phyloP scores from a whole-genome alignment of 2,113 vertebrate genomes.

The Muntiacus muntjak region DNA sequence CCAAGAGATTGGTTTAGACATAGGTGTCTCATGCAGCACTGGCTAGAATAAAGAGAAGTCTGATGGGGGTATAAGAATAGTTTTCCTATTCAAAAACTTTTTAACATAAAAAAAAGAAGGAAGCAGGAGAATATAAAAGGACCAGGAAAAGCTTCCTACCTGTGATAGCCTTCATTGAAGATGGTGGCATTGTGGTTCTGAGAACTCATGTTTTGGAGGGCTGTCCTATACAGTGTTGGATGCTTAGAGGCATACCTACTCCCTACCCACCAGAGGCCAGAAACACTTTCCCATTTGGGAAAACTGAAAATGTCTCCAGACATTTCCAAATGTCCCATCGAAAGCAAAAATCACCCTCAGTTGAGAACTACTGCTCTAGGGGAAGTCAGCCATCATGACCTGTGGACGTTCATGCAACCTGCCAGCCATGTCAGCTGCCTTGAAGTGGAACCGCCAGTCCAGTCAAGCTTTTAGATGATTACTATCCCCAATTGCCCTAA shows the following conservation, averaged over 20 bases:
- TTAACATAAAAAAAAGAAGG: not conserved
- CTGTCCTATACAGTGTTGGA: not conserved
- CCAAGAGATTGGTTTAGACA: not conserved
- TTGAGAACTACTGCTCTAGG: not conserved
- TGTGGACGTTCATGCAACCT: not conserved
- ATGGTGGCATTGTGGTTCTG: not conserved
- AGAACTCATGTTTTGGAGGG: not conserved
- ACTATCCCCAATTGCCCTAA: not conserved
- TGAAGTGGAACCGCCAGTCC: not conserved
- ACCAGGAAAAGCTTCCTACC: not conserved
- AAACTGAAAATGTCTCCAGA: not conserved
- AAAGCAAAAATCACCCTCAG: not conserved
- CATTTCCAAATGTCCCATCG: not conserved
- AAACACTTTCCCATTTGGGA: not conserved
- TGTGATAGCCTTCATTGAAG: not conserved
- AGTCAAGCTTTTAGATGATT: not conserved
- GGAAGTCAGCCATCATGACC: not conserved
- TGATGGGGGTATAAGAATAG: not conserved
- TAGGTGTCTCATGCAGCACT: not conserved
- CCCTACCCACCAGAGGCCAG: not conserved
- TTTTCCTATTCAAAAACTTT: constrained; percentile 43
- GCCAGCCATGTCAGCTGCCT: not conserved
- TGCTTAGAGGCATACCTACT: not conserved
- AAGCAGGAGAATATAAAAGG: constrained; percentile 26
- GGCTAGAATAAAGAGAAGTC: not conserved